Evolutionary conservation across 2,888 invertebrate genomes (phyloP).

Genomic region (Diogma glabrata): DNA sequence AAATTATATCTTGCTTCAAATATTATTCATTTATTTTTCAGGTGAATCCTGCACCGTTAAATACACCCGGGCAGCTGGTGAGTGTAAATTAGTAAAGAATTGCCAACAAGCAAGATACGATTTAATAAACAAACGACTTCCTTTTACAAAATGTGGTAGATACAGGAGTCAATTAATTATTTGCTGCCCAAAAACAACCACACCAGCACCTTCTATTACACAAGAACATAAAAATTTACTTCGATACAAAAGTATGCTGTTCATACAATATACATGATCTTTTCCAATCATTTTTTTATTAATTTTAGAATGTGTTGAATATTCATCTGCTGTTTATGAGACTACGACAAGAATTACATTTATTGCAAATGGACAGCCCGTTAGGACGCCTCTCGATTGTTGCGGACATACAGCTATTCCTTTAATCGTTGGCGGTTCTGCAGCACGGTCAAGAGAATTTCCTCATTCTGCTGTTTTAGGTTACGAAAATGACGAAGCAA

Average conservation of each 20-base stretch:
- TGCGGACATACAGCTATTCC: conserved; percentile 1
- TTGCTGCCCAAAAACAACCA: not conserved
- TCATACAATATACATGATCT: too few species aligned
- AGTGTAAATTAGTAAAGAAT: not conserved
- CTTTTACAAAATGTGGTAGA: not conserved
- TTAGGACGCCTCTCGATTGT: not conserved
- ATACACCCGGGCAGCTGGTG: not conserved
- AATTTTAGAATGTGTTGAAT: conserved; percentile 4
- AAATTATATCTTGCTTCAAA: too few species aligned
- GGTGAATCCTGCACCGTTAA: not conserved
- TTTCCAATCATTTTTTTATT: too few species aligned
- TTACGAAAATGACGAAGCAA: conserved; percentile 10
- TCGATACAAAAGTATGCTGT: too few species aligned
- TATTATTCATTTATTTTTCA: not conserved
- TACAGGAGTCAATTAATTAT: not conserved
- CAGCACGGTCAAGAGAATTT: conserved; percentile 26
- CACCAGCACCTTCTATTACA: too few species aligned
- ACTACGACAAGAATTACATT: too few species aligned
- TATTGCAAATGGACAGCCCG: too few species aligned
- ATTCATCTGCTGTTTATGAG: not conserved
- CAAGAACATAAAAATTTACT: too few species aligned
- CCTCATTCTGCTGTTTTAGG: conserved; percentile 28
- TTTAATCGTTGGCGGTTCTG: conserved; percentile 3
- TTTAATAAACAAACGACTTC: not conserved
- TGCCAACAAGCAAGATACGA: not conserved